Evolutionary conservation across 1,140 invertebrate genomes (phyloP).

Genomic region (Venturia canescens): DNA sequence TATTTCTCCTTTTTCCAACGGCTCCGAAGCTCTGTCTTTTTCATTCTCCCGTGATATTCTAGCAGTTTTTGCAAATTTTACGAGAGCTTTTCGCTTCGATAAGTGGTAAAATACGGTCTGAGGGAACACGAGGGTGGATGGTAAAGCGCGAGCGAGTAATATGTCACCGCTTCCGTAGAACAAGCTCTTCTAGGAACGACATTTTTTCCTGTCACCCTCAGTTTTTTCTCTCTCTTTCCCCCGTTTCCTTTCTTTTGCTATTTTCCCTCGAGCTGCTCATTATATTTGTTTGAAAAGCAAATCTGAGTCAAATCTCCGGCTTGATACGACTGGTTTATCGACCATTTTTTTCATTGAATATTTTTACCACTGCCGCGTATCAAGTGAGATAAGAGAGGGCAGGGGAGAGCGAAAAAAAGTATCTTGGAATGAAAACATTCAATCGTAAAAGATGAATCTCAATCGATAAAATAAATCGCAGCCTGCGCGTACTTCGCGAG

Average conservation of each 20-base stretch:
- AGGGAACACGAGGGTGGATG: neutral
- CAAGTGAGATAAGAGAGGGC: neutral
- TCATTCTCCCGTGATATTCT: constrained; percentile 10
- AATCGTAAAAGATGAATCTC: constrained; percentile 2
- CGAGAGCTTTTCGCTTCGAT: constrained; percentile 44
- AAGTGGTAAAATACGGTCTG: constrained; percentile 41
- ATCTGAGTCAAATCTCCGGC: too few relatives aligned
- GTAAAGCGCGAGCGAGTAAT: constrained; percentile 4
- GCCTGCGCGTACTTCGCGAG: neutral
- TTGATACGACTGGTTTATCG: too few relatives aligned
- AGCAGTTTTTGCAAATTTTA: constrained; percentile 43
- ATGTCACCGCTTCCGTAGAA: constrained; percentile 24
- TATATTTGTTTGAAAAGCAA: too few relatives aligned
- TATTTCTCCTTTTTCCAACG: too few relatives aligned
- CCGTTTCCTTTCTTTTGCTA: neutral
- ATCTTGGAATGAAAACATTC: neutral
- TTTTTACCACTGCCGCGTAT: too few relatives aligned
- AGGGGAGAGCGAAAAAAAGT: too few relatives aligned
- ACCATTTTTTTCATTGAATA: too few relatives aligned
- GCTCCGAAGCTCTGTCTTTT: neutral
- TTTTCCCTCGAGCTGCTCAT: too few relatives aligned
- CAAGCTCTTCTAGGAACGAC: neutral
- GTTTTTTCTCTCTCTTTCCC: neutral
- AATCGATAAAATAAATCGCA: neutral
- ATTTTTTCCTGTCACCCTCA: constrained; percentile 7